These are phyloP conservation scores for Drosophila histrio DNA, from an alignment of 2,888 invertebrate species.

Conservation along the genomic window DNA sequence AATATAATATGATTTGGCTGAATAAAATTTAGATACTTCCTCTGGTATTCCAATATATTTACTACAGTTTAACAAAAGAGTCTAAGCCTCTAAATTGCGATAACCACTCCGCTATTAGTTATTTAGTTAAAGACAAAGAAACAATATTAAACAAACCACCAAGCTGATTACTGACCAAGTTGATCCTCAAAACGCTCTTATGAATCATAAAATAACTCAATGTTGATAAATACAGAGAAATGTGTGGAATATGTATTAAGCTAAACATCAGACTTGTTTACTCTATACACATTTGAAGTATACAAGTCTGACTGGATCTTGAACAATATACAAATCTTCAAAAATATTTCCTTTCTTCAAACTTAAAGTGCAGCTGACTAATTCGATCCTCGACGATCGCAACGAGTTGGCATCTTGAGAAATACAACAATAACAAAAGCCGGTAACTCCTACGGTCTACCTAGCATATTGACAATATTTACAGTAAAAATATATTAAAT, in stretches of 20 bases:
- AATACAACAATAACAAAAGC: not conserved
- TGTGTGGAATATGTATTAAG: not conserved
- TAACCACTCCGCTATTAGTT: too few relatives aligned
- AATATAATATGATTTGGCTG: too few relatives aligned
- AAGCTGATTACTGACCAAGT: not conserved
- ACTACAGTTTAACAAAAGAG: too few relatives aligned
- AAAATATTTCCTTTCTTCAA: not conserved
- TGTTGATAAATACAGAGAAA: not conserved
- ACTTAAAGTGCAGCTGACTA: not conserved
- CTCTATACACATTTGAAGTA: not conserved
- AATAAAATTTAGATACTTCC: too few relatives aligned
- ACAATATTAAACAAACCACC: not conserved
- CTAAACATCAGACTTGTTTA: not conserved
- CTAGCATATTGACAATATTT: not conserved
- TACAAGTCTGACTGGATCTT: slow-evolving; percentile 5
- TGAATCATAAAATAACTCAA: slow-evolving; percentile 9
- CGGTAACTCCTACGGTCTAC: too few relatives aligned
- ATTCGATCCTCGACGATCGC: not conserved
- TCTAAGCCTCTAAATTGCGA: too few relatives aligned
- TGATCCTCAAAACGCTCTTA: not conserved
- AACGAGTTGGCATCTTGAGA: not conserved
- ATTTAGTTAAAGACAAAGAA: not conserved
- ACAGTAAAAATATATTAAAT: not conserved
- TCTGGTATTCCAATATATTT: too few relatives aligned
- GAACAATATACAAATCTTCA: not conserved